Evolutionary conservation across 2,113 vertebrate species (phyloP).

Genomic region (Lagenorhynchus albirostris): DNA sequence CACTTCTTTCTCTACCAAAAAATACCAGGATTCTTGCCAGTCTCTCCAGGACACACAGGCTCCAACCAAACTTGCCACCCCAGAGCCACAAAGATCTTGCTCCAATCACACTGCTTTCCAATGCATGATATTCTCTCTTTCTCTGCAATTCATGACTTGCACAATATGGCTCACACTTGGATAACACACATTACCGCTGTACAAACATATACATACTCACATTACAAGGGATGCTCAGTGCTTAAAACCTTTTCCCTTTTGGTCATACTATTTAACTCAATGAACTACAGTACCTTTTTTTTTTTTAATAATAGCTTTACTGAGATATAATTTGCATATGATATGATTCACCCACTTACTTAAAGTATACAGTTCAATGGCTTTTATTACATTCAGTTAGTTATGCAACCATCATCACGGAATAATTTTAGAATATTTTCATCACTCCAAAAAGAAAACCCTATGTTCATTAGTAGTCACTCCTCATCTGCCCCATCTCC

Average conservation of each 20-base stretch:
- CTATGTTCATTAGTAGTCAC: background rate
- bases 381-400: background rate
- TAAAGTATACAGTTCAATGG: background rate
- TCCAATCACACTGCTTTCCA: background rate
- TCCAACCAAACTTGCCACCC: background rate
- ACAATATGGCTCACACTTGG: background rate
- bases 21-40: background rate
- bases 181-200: background rate
- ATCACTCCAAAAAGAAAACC: background rate
- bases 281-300: background rate
- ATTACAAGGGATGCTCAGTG: background rate
- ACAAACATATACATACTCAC: background rate
- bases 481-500: background rate
- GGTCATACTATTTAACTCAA: background rate
- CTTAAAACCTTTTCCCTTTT: background rate
- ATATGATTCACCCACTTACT: background rate
- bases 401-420: background rate
- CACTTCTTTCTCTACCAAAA: background rate
- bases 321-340: background rate
- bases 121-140: background rate
- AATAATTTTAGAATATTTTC: background rate
- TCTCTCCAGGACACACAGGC: background rate
- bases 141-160: background rate
- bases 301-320: background rate
- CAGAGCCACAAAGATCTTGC: background rate